These are phyloP conservation scores for Drosophila anomalipes DNA, from an alignment of 2,888 invertebrate genomes.

Conservation along the genomic window DNA sequence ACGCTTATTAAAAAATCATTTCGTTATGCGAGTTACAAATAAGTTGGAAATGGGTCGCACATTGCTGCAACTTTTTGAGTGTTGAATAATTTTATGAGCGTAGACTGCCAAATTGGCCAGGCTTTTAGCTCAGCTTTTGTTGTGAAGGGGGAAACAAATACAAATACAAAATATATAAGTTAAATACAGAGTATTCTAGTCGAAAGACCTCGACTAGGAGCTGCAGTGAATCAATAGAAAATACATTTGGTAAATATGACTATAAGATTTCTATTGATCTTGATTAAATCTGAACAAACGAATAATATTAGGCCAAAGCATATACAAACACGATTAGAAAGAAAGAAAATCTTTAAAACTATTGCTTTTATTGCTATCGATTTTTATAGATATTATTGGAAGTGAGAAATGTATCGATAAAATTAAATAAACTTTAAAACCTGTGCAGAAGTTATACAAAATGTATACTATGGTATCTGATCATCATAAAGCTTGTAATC, in stretches of 20 bases:
- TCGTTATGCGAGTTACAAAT: conserved; percentile 31
- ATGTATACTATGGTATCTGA: no score
- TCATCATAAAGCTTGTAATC: neutral
- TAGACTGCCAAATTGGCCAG: neutral
- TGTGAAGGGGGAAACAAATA: conserved; percentile 9
- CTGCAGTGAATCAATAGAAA: neutral
- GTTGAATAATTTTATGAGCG: conserved; percentile 29
- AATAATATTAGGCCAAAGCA: neutral
- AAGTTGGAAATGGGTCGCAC: conserved; percentile 23
- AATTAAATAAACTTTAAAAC: no score
- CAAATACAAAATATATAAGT: neutral
- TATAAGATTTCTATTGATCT: neutral
- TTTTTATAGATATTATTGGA: neutral
- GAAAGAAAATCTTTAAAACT: neutral
- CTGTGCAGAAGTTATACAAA: neutral
- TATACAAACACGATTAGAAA: no score
- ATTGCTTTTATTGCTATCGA: neutral
- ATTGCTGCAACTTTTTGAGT: conserved; percentile 12
- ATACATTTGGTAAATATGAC: neutral
- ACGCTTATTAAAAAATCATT: conserved; percentile 53
- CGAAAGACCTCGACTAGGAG: neutral
- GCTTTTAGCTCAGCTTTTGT: conserved; percentile 24
- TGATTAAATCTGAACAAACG: neutral
- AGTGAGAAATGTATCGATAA: neutral
- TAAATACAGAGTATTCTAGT: neutral